phyloP scores from a whole-genome alignment of 2,113 vertebrate species.

The Euleptes europaea region DNA sequence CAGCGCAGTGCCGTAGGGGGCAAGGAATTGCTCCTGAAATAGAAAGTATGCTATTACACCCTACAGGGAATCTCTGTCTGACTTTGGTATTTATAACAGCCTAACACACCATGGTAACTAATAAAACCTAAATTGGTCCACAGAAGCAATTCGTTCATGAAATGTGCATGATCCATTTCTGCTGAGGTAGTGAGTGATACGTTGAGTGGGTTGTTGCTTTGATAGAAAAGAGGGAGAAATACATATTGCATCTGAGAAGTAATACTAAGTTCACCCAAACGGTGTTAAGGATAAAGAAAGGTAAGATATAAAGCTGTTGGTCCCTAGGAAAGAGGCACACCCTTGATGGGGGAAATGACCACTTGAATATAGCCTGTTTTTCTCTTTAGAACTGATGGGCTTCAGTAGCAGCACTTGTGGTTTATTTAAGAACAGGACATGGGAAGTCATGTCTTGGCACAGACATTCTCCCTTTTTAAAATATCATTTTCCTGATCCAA shows the following conservation, averaged over 20 bases:
- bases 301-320: not conserved
- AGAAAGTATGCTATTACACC: conserved; percentile 8
- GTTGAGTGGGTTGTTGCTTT: not conserved
- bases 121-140: conserved; percentile 8
- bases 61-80: conserved; percentile 5
- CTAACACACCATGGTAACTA: not conserved
- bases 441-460: conserved; percentile 30
- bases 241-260: not conserved
- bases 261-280: not conserved
- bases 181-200: not conserved
- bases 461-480: no score
- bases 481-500: no score
- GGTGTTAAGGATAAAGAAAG: not conserved
- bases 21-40: not conserved
- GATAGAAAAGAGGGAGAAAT: not conserved
- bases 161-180: not conserved
- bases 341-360: not conserved
- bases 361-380: not conserved
- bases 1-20: not conserved
- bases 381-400: conserved; percentile 21
- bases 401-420: conserved; percentile 48
- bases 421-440: conserved; percentile 33
- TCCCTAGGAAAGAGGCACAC: not conserved
- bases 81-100: conserved; percentile 9
- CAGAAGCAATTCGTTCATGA: not conserved